Evolutionary conservation across 2,797 vertebrate genomes (phyloP).

Genomic region (Tokudaia tokunoshimensis): DNA sequence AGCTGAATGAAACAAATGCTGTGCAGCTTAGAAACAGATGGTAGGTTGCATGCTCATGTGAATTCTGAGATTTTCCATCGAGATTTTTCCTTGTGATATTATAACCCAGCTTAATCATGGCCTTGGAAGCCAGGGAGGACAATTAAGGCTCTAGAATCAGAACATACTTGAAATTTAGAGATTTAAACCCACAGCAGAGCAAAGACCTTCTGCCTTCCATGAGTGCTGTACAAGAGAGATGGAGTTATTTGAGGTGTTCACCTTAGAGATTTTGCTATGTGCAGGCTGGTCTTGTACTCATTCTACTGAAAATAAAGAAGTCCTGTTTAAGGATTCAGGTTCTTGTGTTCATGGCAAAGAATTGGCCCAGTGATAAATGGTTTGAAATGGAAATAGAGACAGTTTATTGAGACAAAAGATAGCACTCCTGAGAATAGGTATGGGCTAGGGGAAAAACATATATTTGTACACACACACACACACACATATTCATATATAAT

Average conservation of each 20-base stretch:
- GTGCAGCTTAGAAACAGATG: neutral
- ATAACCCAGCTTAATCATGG: neutral
- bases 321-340: neutral
- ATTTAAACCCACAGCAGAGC: neutral
- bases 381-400: neutral
- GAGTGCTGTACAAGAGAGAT: neutral
- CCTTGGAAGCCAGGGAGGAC: neutral
- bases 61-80: neutral
- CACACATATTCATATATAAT: neutral
- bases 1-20: neutral
- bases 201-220: too few relatives aligned
- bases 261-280: neutral
- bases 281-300: neutral
- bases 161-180: neutral
- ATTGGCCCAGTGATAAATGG: neutral
- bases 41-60: neutral
- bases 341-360: neutral
- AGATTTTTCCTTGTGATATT: neutral
- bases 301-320: neutral
- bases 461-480: neutral
- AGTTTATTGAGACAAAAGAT: neutral
- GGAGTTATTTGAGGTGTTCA: neutral
- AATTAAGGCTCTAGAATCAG: neutral
- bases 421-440: neutral
- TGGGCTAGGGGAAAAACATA: neutral